Percentiles rank a stretch among this genome's conserved stretches.
Evolutionary conservation across 30 jellyfish, hydroid and myxozoan genomes (phyloP).

Genomic region (Turritopsis rubra): DNA sequence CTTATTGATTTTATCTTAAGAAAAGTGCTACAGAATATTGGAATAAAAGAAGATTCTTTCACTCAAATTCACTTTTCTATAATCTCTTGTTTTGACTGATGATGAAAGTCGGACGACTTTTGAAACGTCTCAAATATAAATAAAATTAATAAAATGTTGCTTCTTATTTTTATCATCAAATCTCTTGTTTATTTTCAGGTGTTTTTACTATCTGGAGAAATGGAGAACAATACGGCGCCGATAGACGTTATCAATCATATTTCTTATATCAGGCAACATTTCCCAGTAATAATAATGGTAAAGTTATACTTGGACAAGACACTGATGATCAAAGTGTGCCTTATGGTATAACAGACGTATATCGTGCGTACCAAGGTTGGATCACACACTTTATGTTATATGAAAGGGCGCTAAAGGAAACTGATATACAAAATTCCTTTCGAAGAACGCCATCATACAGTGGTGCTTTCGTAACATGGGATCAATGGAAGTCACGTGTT

Average conservation of each 20-base stretch:
- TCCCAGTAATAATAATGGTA: background rate
- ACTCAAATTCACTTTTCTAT: no score
- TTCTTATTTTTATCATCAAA: no score
- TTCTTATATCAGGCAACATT: background rate
- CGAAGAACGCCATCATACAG: background rate
- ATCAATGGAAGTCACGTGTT: conserved; percentile 10
- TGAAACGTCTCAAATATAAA: no score
- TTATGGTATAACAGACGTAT: conserved; percentile 10
- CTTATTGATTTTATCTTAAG: no score
- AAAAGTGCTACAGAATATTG: no score
- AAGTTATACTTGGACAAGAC: conserved; percentile 7
- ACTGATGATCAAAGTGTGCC: conserved; percentile 13
- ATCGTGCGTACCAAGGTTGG: conserved; percentile 10
- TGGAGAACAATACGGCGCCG: background rate
- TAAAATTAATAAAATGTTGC: no score
- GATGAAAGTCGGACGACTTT: no score
- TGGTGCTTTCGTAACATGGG: conserved; percentile 2
- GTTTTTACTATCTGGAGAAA: conserved; percentile 10
- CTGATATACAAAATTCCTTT: background rate
- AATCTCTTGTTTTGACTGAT: no score
- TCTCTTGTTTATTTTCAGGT: background rate
- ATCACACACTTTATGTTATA: conserved; percentile 12
- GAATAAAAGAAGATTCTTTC: no score
- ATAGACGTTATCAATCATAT: background rate
- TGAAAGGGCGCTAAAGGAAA: background rate